Conservation (phyloP, 2,797 vertebrate species). For the Coilia nasus region DNA sequence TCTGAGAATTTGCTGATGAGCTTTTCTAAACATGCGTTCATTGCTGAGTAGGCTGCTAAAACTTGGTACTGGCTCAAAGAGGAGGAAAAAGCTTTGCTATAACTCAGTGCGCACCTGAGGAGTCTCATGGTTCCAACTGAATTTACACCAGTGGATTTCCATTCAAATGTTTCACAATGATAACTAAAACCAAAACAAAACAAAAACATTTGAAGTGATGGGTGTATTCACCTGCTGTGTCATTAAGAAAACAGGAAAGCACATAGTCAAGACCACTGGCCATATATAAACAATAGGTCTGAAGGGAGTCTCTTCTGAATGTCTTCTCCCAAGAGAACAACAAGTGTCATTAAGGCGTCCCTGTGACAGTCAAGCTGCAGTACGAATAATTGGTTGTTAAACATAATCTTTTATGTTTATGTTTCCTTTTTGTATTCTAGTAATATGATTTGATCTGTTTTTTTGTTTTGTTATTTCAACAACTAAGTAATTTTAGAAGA, state of each 20-base stretch:
- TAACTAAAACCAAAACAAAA: neutral
- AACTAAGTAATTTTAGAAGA: too few relatives aligned
- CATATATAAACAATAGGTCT: neutral
- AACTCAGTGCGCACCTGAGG: neutral
- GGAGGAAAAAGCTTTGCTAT: neutral
- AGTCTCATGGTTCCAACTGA: neutral
- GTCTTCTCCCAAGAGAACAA: neutral
- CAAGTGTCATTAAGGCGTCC: neutral
- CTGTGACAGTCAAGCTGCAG: neutral
- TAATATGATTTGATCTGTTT: too few relatives aligned
- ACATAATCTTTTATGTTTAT: too few relatives aligned
- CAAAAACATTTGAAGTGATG: neutral
- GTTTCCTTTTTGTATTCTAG: too few relatives aligned
- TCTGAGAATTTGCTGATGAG: neutral
- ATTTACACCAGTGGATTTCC: neutral
- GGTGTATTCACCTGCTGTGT: neutral
- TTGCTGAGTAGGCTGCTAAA: neutral
- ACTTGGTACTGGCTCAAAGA: neutral
- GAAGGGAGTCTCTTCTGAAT: neutral
- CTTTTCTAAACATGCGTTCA: neutral
- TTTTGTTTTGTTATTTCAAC: too few relatives aligned
- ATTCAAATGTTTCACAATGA: neutral
- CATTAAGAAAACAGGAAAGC: too few relatives aligned
- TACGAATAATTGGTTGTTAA: neutral
- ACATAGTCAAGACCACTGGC: neutral